Conservation (phyloP, 2,113 vertebrate genomes). For the Tupaia tana region DNA sequence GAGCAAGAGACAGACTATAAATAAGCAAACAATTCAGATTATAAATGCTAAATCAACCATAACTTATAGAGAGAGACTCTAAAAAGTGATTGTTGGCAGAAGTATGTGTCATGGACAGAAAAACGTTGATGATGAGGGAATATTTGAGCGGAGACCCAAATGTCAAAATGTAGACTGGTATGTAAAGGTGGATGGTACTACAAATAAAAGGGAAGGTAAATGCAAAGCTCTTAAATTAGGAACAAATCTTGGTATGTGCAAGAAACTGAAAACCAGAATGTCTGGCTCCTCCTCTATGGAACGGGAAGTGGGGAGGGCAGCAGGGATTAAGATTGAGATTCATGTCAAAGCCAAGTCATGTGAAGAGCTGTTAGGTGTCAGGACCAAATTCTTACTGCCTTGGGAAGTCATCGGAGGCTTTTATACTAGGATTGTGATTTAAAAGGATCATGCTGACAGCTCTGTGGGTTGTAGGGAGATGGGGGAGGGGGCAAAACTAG, state of each 20-base stretch:
- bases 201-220: not conserved
- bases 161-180: not conserved
- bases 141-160: not conserved
- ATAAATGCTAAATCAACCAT: not conserved
- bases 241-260: not conserved
- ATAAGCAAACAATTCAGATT: not conserved
- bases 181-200: not conserved
- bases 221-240: not conserved
- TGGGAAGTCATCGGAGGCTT: not conserved
- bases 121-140: not conserved
- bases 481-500: not conserved
- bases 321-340: not conserved
- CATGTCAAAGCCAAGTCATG: not conserved
- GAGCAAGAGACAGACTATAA: not conserved
- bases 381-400: fast-evolving
- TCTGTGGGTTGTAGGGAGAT: not conserved
- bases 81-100: not conserved
- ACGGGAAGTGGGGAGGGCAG: not conserved
- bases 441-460: not conserved
- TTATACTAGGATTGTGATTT: not conserved
- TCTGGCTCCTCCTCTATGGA: not conserved
- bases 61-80: not conserved
- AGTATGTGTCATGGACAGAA: not conserved
- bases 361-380: not conserved
- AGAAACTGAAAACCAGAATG: not conserved